Percentiles rank a stretch among this genome's conserved stretches.
Conservation (phyloP, 2,797 vertebrate genomes). For the Malurus leucopterus region DNA sequence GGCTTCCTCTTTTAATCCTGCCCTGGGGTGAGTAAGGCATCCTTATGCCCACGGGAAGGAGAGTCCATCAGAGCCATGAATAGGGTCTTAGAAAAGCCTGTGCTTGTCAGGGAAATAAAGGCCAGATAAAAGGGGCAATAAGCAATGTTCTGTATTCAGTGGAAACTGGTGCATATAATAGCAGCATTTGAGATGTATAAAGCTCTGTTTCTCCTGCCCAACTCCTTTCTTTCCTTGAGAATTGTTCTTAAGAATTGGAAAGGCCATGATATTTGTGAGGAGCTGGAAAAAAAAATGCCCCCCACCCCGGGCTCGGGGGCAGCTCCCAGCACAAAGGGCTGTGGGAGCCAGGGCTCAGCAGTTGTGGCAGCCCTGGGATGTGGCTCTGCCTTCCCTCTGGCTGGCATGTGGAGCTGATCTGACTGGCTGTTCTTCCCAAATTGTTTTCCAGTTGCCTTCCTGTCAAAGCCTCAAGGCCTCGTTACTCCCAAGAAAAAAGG, state of each 20-base stretch:
- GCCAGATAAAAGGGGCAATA: slow-evolving; percentile 16
- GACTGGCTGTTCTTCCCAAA: not conserved
- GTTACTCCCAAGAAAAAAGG: slow-evolving; percentile 75
- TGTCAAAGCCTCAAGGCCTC: slow-evolving; percentile 85
- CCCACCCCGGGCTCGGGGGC: not conserved
- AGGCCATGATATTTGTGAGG: slow-evolving; percentile 35
- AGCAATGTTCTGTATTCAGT: slow-evolving; percentile 23
- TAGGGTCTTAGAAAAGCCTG: slow-evolving; percentile 22
- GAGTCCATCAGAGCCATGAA: not conserved
- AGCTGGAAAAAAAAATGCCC: not conserved
- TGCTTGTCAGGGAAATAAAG: slow-evolving; percentile 4
- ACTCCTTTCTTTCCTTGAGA: slow-evolving; percentile 32
- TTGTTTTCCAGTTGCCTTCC: slow-evolving; percentile 80
- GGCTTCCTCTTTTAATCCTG: not conserved
- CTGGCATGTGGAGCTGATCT: not conserved
- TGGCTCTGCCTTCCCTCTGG: not conserved
- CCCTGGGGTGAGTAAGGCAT: not conserved
- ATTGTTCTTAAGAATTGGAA: slow-evolving; percentile 35
- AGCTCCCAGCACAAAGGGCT: not conserved
- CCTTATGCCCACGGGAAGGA: slow-evolving; percentile 4
- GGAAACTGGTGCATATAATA: slow-evolving; percentile 34
- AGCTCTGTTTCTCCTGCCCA: not conserved
- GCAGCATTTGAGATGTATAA: slow-evolving; percentile 13
- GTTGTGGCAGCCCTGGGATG: not conserved
- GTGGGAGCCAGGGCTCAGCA: not conserved